Base-by-base conservation (phyloP, 2,888 invertebrate species). In the Timandra comae region DNA sequence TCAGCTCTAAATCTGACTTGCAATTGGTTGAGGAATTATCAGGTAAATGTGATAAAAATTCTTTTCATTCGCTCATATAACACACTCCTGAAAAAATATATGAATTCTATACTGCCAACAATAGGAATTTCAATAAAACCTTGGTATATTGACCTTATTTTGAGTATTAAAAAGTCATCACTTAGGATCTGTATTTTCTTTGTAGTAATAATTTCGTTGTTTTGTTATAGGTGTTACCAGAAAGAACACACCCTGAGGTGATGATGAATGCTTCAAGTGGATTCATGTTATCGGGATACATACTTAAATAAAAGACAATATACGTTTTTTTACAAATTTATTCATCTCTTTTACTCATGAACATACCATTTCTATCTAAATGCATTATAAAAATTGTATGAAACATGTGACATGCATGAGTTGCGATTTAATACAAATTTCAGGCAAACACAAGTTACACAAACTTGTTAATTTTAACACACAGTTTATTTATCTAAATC, bases 231-330 rank as follows among this genome's bases (percentile, higher is more conserved):
- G 72, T 86, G 16, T 77, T 97, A 42, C 91, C 93, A 1, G 92
- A 95, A 46, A 88, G 99, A 68, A 98, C 98, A 9, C 99, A 99
- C 87, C 99, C 99, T 1, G 92, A 95, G 65, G 96, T 98, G 20
- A 90, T 90, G 54, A 98, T 97, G 93, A 93, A 91, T 64, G 92
- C 91, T 27, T 90, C 90, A 38, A 94, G 98, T 60, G 99, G 99
- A 1, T 98, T 92, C 76, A 77, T 99, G 41, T 81, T 99, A 46
- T 91, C 92, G 43, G 98, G 93, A 38, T 89, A 85, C 66, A 79
- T 68, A 63, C 74, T 78, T 55, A 87, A 46, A 37, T 31, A 56
- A 48, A 52, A 48, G 54, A 49, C 35, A 33, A 34, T 43, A 36
- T 31, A 38, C 30, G 30, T 41, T 49, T 52, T 57, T 60, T 59